A percentile compares a stretch with the other conserved stretches of the same genome.
Evolutionary conservation across 2,888 invertebrate species (phyloP).

Genomic region (Cheilosia urbana): DNA sequence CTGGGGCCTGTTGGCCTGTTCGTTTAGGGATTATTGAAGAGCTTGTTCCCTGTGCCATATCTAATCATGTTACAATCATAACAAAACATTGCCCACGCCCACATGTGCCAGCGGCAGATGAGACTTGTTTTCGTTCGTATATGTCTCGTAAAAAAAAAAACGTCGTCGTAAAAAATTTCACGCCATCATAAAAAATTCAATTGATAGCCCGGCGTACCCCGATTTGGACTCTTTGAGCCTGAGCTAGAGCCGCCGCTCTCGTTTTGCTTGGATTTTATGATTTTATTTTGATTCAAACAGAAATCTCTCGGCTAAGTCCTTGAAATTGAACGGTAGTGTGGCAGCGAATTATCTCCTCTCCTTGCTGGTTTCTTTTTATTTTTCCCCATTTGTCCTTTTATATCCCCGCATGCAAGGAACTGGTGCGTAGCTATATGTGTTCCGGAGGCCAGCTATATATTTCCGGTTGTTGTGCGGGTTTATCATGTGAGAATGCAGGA

Average conservation of each 20-base stretch:
- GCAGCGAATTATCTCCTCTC: constrained; percentile 49
- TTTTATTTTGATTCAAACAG: constrained; percentile 70
- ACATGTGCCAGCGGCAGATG: constrained; percentile 32
- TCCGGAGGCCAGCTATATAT: not conserved
- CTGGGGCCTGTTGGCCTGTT: constrained; percentile 8
- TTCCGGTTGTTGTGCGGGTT: constrained; percentile 39
- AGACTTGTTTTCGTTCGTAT: constrained; percentile 37
- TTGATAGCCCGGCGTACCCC: constrained; percentile 51
- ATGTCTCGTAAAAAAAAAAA: constrained; percentile 36
- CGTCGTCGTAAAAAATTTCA: constrained; percentile 64
- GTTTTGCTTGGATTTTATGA: constrained; percentile 61
- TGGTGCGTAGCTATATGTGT: constrained; percentile 9
- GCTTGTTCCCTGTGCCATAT: constrained; percentile 57
- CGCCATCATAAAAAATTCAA: constrained; percentile 68
- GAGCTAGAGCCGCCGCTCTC: not conserved
- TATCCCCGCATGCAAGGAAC: constrained; percentile 16
- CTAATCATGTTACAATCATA: constrained; percentile 71
- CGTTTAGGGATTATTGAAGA: constrained; percentile 64
- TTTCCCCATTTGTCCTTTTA: constrained; percentile 5
- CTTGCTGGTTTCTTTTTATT: constrained; percentile 12
- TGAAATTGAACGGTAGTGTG: constrained; percentile 49
- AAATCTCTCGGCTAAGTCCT: constrained; percentile 61
- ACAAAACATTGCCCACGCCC: constrained; percentile 50
- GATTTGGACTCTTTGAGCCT: constrained; percentile 49
- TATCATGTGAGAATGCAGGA: constrained; percentile 60